Conservation (phyloP, 2,888 invertebrate genomes). For the Chalcosyrphus nemorum region DNA sequence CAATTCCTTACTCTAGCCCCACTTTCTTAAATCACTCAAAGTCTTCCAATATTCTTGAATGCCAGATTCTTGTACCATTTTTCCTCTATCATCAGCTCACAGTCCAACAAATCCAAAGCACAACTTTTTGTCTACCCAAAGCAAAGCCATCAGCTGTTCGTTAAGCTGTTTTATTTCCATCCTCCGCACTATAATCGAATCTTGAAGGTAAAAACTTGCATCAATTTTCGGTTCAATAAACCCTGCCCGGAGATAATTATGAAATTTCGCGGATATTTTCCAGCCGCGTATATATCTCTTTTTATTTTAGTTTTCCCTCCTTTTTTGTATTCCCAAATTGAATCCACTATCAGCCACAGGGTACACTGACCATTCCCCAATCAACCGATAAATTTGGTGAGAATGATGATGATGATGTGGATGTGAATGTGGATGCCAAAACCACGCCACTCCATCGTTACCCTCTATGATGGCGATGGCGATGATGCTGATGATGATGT, state of each 20-base stretch:
- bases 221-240: constrained; percentile 42
- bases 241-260: constrained; percentile 52
- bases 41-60: no score
- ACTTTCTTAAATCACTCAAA: no score
- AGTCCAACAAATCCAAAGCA: no score
- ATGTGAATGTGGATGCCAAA: neutral
- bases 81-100: no score
- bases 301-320: neutral
- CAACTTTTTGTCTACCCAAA: no score
- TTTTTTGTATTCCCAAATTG: constrained; percentile 24
- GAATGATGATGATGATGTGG: constrained; percentile 2
- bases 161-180: no score
- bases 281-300: neutral
- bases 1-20: no score
- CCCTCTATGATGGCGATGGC: no score
- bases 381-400: constrained; percentile 50
- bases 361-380: constrained; percentile 14
- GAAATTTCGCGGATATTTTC: constrained; percentile 56
- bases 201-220: neutral
- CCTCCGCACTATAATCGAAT: neutral
- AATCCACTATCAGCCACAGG: neutral
- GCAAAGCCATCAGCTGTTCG: no score
- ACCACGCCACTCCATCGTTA: no score
- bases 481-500: constrained; percentile 39
- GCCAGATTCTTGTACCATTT: no score